These are phyloP conservation scores for Rhinoderma darwinii DNA, from an alignment of 2,113 vertebrate species.

Conservation along the genomic window DNA sequence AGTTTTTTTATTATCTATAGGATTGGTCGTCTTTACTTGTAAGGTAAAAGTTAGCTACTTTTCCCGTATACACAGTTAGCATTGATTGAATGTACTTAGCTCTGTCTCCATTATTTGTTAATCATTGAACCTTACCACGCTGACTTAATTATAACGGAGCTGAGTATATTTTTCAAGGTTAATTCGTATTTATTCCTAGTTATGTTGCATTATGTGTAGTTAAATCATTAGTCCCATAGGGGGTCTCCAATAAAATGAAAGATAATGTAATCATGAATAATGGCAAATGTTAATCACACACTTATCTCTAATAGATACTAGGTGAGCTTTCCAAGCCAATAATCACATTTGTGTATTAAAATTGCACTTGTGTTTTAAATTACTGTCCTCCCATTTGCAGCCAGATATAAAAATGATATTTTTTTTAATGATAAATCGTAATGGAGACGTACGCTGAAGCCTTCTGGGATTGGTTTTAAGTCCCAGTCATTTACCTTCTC, in stretches of 20 bases:
- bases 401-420: background rate
- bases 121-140: conserved; percentile 41
- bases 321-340: conserved; percentile 26
- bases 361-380: conserved; percentile 18
- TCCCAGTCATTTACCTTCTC: background rate
- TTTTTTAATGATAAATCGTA: conserved; percentile 14
- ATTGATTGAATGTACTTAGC: conserved; percentile 56
- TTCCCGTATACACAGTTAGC: conserved; percentile 43
- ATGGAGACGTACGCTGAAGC: background rate
- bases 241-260: conserved; percentile 39
- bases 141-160: conserved; percentile 51
- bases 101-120: conserved; percentile 51
- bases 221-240: conserved; percentile 40
- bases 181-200: conserved; percentile 45
- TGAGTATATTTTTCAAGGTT: conserved; percentile 49
- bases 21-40: conserved; percentile 7
- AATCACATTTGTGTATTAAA: conserved; percentile 41
- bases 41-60: background rate
- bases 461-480: no score
- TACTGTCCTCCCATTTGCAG: background rate
- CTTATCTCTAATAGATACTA: conserved; percentile 10
- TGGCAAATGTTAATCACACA: conserved; percentile 23
- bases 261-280: conserved; percentile 33
- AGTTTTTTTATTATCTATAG: conserved; percentile 10
- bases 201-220: conserved; percentile 41